Percentiles rank a stretch among this genome's conserved stretches.
phyloP scores from a whole-genome alignment of 2,797 vertebrate genomes.

The Tachyglossus aculeatus region DNA sequence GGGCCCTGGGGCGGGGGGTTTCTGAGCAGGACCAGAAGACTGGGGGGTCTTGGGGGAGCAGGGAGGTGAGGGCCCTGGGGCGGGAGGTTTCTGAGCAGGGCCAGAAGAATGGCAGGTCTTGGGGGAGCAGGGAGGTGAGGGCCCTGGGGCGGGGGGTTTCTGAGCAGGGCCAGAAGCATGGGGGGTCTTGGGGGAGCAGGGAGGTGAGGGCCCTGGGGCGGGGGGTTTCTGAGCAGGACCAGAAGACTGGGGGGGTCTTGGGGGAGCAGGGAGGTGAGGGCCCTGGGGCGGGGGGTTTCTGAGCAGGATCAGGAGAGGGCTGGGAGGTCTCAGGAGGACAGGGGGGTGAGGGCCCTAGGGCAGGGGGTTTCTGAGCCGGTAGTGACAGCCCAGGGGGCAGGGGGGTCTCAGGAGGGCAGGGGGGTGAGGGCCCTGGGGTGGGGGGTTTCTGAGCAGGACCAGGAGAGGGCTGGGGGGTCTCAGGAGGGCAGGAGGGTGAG shows the following conservation, averaged over 20 bases:
- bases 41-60: too few species aligned
- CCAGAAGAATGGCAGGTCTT: not conserved
- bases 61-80: too few species aligned
- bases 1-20: conserved; percentile 27
- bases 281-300: conserved; percentile 38
- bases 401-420: not conserved
- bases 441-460: not conserved
- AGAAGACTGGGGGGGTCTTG: not conserved
- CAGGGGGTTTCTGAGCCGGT: not conserved
- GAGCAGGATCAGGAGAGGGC: not conserved
- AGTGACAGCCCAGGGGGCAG: not conserved
- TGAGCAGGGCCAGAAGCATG: conserved; percentile 31
- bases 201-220: too few species aligned
- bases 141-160: conserved; percentile 29
- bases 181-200: too few species aligned
- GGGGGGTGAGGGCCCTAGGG: not conserved
- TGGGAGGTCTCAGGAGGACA: not conserved
- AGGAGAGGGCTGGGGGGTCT: not conserved
- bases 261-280: not conserved
- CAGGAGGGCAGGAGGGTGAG: not conserved
- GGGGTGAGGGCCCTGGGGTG: not conserved
- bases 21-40: conserved; percentile 33
- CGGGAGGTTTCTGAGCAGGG: not conserved
- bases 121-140: not conserved
- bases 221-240: too few species aligned